These are phyloP conservation scores for Podarcis muralis DNA, from an alignment of 2,113 vertebrate genomes.

Conservation along the genomic window DNA sequence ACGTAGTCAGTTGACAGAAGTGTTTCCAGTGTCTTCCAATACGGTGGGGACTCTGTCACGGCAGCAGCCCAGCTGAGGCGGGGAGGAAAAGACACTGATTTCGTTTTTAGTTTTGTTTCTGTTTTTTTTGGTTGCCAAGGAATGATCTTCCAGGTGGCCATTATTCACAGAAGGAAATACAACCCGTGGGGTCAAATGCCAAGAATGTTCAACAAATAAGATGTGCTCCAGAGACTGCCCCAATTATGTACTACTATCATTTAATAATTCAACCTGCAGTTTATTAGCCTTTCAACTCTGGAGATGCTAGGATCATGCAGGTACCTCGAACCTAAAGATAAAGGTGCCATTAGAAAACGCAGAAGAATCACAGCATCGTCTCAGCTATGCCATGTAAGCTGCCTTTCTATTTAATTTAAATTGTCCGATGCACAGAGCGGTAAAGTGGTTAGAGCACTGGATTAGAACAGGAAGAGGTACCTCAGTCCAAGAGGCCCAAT, in stretches of 20 bases:
- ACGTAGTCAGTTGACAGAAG: slow-evolving; percentile 74
- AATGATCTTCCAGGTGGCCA: background rate
- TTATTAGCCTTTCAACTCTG: background rate
- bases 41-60: slow-evolving; percentile 47
- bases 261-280: background rate
- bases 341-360: too few species aligned
- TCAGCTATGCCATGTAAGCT: background rate
- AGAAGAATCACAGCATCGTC: background rate
- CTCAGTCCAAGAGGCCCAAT: too few species aligned
- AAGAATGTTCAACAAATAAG: background rate
- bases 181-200: background rate
- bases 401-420: background rate
- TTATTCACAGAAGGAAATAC: background rate
- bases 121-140: background rate
- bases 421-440: background rate
- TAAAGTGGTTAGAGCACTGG: background rate
- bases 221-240: background rate
- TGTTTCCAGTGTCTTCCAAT: slow-evolving; percentile 51
- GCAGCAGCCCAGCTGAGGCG: slow-evolving; percentile 4
- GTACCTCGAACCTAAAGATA: background rate
- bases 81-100: background rate
- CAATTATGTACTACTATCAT: background rate
- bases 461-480: background rate
- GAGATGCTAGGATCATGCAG: background rate
- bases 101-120: background rate